phyloP scores from a whole-genome alignment of 2,888 invertebrate species.

The Cetonia aurata region DNA sequence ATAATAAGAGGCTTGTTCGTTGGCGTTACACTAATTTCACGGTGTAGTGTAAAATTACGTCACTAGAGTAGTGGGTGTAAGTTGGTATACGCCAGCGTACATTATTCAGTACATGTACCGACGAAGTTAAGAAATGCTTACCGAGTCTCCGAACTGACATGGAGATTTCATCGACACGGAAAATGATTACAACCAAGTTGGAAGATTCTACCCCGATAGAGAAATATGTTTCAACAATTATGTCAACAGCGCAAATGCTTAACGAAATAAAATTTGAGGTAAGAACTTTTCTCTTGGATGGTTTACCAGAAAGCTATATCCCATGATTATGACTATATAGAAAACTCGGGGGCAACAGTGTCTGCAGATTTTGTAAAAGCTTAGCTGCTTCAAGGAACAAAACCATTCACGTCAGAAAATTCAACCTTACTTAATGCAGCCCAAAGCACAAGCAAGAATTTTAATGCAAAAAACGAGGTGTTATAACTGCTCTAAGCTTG shows the following conservation, averaged over 20 bases:
- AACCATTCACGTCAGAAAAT: slow-evolving; percentile 23
- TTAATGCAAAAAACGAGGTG: no score
- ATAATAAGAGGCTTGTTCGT: no score
- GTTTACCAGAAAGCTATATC: slow-evolving; percentile 54
- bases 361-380: slow-evolving; percentile 20
- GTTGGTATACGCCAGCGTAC: no score
- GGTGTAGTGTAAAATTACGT: no score
- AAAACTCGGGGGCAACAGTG: slow-evolving; percentile 47
- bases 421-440: no score
- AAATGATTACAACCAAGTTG: slow-evolving; percentile 49
- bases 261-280: slow-evolving; percentile 52
- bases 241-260: slow-evolving; percentile 52
- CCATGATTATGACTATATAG: slow-evolving; percentile 55
- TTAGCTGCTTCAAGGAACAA: slow-evolving; percentile 18
- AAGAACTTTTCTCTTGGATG: slow-evolving; percentile 53
- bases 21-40: neutral
- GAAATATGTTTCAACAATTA: slow-evolving; percentile 51
- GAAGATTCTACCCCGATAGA: slow-evolving; percentile 52
- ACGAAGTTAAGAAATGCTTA: slow-evolving; percentile 49
- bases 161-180: slow-evolving; percentile 52
- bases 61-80: no score
- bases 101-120: no score
- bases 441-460: no score
- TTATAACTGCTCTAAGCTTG: no score
- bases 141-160: slow-evolving; percentile 54